Evolutionary conservation across 2,113 vertebrate genomes (phyloP).

Genomic region (Ia io): DNA sequence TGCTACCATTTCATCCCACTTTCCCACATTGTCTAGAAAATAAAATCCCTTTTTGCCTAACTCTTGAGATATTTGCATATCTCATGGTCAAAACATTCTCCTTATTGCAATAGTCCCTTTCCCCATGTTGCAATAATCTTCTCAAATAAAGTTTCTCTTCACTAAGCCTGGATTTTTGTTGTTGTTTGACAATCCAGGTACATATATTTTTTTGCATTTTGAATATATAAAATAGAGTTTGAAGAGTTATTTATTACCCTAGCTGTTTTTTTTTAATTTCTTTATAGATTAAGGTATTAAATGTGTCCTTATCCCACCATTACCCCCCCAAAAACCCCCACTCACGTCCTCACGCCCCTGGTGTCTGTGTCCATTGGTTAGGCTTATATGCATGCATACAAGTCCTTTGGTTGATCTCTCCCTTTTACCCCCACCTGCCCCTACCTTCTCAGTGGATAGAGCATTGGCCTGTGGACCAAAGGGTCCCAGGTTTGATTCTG

Average conservation of each 20-base stretch:
- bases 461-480: too few species aligned
- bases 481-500: too few species aligned
- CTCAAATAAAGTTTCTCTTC: not conserved
- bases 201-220: not conserved
- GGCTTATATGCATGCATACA: too few species aligned
- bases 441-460: too few species aligned
- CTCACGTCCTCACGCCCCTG: too few species aligned
- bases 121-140: not conserved
- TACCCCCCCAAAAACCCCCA: too few species aligned
- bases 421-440: too few species aligned
- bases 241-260: not conserved
- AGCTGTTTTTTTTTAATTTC: too few species aligned
- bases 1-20: not conserved
- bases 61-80: not conserved
- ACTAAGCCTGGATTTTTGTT: not conserved
- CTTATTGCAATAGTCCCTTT: not conserved
- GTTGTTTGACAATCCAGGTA: not conserved
- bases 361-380: too few species aligned
- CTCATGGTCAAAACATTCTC: not conserved
- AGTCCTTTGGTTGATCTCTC: too few species aligned
- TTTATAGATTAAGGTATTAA: too few species aligned
- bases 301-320: too few species aligned
- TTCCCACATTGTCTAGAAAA: not conserved
- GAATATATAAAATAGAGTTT: conserved; percentile 15
- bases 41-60: not conserved